phyloP scores from a whole-genome alignment of 35 echinoderm and acorn worm genomes.

The Ophiothrix spiculata region DNA sequence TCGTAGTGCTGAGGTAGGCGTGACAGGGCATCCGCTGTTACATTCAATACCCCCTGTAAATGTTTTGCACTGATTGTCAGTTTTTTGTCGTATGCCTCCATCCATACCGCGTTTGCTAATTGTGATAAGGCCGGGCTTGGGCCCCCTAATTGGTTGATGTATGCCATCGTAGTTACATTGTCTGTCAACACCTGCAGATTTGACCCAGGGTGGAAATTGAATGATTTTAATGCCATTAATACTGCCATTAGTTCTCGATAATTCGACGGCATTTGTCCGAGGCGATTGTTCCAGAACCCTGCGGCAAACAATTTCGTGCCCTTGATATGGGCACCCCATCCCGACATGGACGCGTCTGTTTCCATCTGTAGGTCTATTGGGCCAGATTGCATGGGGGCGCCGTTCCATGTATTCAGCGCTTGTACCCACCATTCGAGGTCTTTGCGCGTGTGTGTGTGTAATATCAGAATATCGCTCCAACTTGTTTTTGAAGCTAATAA shows the following conservation, averaged over 20 bases:
- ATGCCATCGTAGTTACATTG: slow-evolving; percentile 40
- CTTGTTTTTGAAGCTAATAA: slow-evolving; percentile 22
- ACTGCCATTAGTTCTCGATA: slow-evolving; percentile 45
- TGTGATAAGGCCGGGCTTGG: slow-evolving; percentile 18
- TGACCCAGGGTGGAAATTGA: slow-evolving; percentile 9
- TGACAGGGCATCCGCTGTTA: slow-evolving; percentile 25
- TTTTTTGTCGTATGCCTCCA: slow-evolving; percentile 16
- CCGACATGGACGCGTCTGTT: slow-evolving; percentile 16
- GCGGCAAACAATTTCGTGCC: background rate
- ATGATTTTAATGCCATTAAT: slow-evolving; percentile 46
- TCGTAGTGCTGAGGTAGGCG: slow-evolving; percentile 29
- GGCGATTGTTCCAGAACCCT: slow-evolving; percentile 41
- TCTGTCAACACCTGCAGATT: slow-evolving; percentile 35
- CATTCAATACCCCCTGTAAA: slow-evolving; percentile 2
- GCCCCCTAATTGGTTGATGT: slow-evolving; percentile 42
- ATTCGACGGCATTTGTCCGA: slow-evolving; percentile 40
- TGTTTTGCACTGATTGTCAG: slow-evolving; percentile 13
- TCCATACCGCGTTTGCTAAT: slow-evolving; percentile 18
- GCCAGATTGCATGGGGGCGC: background rate
- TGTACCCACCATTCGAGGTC: slow-evolving; percentile 32
- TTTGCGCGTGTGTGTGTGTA: slow-evolving; percentile 18
- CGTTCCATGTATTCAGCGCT: slow-evolving; percentile 23
- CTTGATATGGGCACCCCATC: slow-evolving; percentile 2
- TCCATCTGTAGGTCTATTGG: slow-evolving; percentile 13
- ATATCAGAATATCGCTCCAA: slow-evolving; percentile 20